A percentile compares a stretch with the other conserved stretches of the same genome.
phyloP scores from a whole-genome alignment of 2,888 invertebrate species.

The Pristionchus maxplancki region DNA sequence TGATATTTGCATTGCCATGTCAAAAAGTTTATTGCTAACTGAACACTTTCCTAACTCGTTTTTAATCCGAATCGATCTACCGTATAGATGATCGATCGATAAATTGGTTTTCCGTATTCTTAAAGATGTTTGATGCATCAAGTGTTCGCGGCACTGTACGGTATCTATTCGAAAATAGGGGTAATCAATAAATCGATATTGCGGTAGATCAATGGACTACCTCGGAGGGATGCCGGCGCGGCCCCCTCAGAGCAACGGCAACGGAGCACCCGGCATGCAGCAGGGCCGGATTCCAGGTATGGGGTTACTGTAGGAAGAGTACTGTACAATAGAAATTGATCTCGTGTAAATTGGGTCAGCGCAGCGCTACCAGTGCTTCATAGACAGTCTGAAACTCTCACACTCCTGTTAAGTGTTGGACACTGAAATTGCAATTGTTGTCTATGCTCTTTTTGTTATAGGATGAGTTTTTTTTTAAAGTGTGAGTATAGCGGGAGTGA shows the following conservation, averaged over 20 bases:
- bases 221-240: neutral
- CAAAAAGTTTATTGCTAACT: neutral
- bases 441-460: too few species aligned
- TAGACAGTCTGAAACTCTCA: neutral
- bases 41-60: neutral
- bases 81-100: slow-evolving; percentile 8
- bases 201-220: slow-evolving; percentile 5
- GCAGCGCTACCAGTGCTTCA: too few species aligned
- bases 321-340: too few species aligned
- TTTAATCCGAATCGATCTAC: slow-evolving; percentile 20
- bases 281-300: neutral
- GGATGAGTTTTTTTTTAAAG: too few species aligned
- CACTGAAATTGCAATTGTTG: too few species aligned
- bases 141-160: slow-evolving; percentile 6
- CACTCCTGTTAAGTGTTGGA: neutral
- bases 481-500: too few species aligned
- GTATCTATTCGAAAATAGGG: neutral
- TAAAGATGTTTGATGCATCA: neutral
- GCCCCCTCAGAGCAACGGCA: neutral
- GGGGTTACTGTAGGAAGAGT: neutral
- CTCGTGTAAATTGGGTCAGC: too few species aligned
- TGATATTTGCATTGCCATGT: slow-evolving; percentile 11
- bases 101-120: neutral
- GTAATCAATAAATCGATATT: neutral
- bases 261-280: neutral